Evolutionary conservation across 2,888 invertebrate species (phyloP), one percentile per base, ranked within the genome.

Genomic region (Melieria picta): DNA sequence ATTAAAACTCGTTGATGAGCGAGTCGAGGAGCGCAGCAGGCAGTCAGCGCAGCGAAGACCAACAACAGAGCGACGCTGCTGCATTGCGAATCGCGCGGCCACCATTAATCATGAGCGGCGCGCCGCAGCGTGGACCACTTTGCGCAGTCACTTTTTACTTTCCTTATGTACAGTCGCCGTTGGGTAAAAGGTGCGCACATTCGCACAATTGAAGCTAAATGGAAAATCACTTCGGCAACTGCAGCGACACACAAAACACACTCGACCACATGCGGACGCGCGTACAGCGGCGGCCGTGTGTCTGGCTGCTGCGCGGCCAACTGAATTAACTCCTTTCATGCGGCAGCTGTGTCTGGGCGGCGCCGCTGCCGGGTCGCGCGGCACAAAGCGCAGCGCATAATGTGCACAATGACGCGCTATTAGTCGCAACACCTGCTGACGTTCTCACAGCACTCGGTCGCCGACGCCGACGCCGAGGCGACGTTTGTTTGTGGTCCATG

Each of bases 371-470:
- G 58, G 58, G 58, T 60, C 66, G n/a, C 57, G 58, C 10, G 30
- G 30, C 30, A 30, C 1, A 52, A 13, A 52, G 52, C 9, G 13
- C 11, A 52, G 52, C 52, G 9, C 9, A 52, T 52, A 11, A 52
- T 52, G n/a, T 13, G 13, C 69, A 69, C 69, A 62, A 67, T 62
- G 56, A 55, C 52, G 55, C 55, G 69, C 69, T 69, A 69, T 69
- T 69, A 69, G 56, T 52, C 45, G 52, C 62, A 69, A 69, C 69
- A 69, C 69, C 69, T 69, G 62, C 52, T 47, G 69, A 16, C 30
- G 52, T 62, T 69, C 62, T 55, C 69, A 62, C 58, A 43, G 30
- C 48, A 42, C n/a, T 10, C 50, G 11, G 52, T 11, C 13, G 52
- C n/a, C 13, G 52, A 7, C 13, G 52, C 3, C n/a, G 11, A 11